phyloP scores from a whole-genome alignment of 2,113 vertebrate genomes.

The Aphyosemion australe region DNA sequence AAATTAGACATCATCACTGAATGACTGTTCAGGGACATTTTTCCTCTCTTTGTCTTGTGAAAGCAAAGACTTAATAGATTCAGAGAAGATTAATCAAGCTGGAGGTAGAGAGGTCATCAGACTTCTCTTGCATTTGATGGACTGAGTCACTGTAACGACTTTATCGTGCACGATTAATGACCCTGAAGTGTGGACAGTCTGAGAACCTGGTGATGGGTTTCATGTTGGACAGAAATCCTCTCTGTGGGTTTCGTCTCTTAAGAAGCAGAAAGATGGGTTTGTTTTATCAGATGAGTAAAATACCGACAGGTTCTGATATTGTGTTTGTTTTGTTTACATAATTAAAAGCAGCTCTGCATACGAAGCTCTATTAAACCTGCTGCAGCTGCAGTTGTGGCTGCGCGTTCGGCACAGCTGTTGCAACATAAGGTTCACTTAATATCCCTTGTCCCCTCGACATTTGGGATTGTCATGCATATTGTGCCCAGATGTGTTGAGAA shows the following conservation, averaged over 20 bases:
- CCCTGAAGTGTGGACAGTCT: neutral
- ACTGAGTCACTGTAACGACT: neutral
- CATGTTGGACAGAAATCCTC: neutral
- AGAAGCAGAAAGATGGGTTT: no score
- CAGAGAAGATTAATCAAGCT: no score
- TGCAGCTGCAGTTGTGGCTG: slow-evolving; percentile 36
- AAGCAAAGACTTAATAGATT: no score
- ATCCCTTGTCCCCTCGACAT: slow-evolving; percentile 31
- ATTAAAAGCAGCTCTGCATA: slow-evolving; percentile 30
- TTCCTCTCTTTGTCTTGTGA: no score
- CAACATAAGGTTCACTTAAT: slow-evolving; percentile 43
- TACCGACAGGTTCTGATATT: neutral
- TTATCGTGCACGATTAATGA: slow-evolving; percentile 2
- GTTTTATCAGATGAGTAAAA: neutral
- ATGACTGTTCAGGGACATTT: no score
- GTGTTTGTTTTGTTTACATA: slow-evolving; percentile 31
- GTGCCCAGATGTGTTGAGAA: slow-evolving; percentile 45
- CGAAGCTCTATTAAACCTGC: slow-evolving; percentile 46
- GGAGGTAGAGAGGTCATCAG: neutral
- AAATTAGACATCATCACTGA: no score
- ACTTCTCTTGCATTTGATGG: neutral
- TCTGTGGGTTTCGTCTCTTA: neutral
- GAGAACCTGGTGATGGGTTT: neutral
- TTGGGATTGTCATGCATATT: slow-evolving; percentile 40
- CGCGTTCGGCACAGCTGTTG: slow-evolving; percentile 39